Conservation (phyloP, 2,113 vertebrate genomes). For the Gadus chalcogrammus region DNA sequence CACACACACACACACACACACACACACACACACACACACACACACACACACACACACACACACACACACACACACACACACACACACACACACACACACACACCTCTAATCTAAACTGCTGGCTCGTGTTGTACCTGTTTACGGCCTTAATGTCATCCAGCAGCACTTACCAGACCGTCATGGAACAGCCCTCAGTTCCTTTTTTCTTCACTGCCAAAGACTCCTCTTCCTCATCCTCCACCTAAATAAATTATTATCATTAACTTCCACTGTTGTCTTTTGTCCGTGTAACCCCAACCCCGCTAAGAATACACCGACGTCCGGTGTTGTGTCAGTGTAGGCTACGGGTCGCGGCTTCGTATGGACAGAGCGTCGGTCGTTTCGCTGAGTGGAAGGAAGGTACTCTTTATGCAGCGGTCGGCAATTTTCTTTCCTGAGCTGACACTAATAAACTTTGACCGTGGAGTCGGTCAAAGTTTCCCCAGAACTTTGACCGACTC, state of each 20-base stretch:
- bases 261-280: conserved; percentile 3
- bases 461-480: too few relatives aligned
- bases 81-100: too few relatives aligned
- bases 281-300: neutral
- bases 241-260: conserved; percentile 72
- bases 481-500: too few relatives aligned
- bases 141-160: conserved; percentile 14
- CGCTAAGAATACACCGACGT: too few relatives aligned
- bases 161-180: conserved; percentile 48
- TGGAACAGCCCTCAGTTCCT: conserved; percentile 28
- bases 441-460: too few relatives aligned
- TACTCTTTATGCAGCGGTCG: too few relatives aligned
- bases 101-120: neutral
- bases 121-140: conserved; percentile 3
- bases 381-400: too few relatives aligned
- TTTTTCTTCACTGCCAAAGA: conserved; percentile 73
- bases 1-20: conserved; percentile 6
- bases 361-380: too few relatives aligned
- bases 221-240: conserved; percentile 46
- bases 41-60: too few relatives aligned
- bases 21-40: neutral
- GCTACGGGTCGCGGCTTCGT: too few relatives aligned
- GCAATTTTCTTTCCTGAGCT: too few relatives aligned
- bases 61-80: conserved; percentile 1
- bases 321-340: too few relatives aligned